Percentiles rank a stretch among this genome's conserved stretches.
phyloP scores from a whole-genome alignment of 2,888 invertebrate genomes.

The Drosophila pseudotakahashii region DNA sequence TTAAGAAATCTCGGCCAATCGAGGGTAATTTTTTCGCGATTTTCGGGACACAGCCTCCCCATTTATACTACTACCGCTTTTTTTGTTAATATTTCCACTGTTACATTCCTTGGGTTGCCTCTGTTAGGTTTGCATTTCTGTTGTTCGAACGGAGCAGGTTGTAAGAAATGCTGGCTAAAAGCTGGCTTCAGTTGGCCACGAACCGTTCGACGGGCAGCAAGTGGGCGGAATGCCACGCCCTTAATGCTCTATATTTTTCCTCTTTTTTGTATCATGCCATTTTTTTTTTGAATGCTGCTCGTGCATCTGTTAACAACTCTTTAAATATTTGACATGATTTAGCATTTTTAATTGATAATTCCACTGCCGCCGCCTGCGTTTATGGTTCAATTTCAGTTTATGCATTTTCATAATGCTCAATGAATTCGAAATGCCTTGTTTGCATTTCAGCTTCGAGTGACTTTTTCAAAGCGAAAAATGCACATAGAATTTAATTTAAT shows the following conservation, averaged over 20 bases:
- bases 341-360: constrained; percentile 3
- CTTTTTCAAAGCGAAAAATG: constrained; percentile 10
- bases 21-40: too few relatives aligned
- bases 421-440: constrained; percentile 14
- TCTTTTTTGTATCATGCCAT: background rate
- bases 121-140: constrained; percentile 12
- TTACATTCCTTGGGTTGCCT: background rate
- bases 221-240: background rate
- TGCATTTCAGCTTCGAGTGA: constrained; percentile 7
- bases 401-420: constrained; percentile 18
- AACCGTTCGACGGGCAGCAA: background rate
- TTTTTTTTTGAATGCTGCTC: too few relatives aligned
- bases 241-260: background rate
- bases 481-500: constrained; percentile 47
- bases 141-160: constrained; percentile 23
- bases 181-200: constrained; percentile 6
- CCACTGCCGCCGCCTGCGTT: background rate
- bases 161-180: background rate
- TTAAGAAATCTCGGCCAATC: too few relatives aligned
- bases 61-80: too few relatives aligned
- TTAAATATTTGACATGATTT: constrained; percentile 23
- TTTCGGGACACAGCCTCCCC: too few relatives aligned
- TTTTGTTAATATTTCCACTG: too few relatives aligned
- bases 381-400: background rate
- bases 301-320: constrained; percentile 3